Base-by-base conservation (phyloP, 2,888 invertebrate species). In the Campoletis raptor region DNA sequence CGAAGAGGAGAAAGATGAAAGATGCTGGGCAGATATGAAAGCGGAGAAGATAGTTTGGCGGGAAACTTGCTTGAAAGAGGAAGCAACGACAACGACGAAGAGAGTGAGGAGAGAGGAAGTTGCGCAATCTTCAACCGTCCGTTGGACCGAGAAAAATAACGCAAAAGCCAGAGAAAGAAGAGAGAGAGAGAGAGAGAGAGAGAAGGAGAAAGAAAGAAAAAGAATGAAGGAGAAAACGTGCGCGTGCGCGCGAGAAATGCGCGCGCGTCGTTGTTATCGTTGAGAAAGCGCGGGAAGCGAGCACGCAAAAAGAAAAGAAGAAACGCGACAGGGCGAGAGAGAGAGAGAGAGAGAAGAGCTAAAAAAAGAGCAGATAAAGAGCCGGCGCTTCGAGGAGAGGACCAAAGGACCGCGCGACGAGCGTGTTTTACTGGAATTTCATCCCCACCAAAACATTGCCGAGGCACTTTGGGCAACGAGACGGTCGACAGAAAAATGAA, bases 101-200 rank as follows among this genome's bases (percentile, higher is more conserved):
- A 78, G 86, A 67, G 54, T 36, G 81, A 85, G 85, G 73, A 77
- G 76, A 85, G 87, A 91, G 89, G 89, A 90, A 89, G 90, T 92
- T 92, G 90, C 92, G 92, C 90, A 92, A 92, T 89, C 90, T 89
- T 85, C 88, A 90, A 91, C 90, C 90, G 91, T 89, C 90, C 24
- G 83, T 82, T 90, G 89, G 86, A 88, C 86, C 89, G 77, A 74
- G 74, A 84, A 78, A 80, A 36, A 40, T 18, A 45, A 69, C 18
- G 21, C 37, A 54, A 72, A 77, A 45, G 61, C n/a, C 48, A 80
- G 57, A 48, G 81, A 3, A 30, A 30, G 30, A 30, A 48, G 80
- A 69, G 15, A 30, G 57, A 48, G 73, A 30, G 3, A 30, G 30
- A 72, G 42, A 77, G 74, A 76, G 52, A 66, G 52, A 64, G 36